A percentile compares a stretch with the other conserved stretches of the same genome.
phyloP scores from a whole-genome alignment of 2,888 invertebrate genomes.

The Parnassius apollo region DNA sequence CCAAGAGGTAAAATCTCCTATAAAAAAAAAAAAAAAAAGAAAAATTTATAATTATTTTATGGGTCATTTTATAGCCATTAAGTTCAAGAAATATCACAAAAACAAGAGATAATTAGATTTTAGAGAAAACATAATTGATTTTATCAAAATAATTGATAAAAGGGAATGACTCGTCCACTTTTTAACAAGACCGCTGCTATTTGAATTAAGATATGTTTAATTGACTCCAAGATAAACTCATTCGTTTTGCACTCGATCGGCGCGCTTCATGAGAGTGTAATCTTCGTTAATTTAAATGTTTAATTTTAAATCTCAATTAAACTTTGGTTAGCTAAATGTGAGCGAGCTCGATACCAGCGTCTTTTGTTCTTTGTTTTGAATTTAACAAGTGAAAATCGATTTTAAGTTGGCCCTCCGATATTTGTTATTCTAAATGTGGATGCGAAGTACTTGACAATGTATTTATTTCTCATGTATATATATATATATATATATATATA shows the following conservation, averaged over 20 bases:
- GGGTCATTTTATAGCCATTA: too few species aligned
- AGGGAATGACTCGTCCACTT: too few species aligned
- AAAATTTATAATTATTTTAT: too few species aligned
- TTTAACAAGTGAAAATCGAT: constrained; percentile 8
- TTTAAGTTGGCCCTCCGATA: constrained; percentile 1
- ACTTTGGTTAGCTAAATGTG: constrained; percentile 3
- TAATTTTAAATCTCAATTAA: constrained; percentile 12
- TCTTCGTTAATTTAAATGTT: constrained; percentile 1
- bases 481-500: too few species aligned
- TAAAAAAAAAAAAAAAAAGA: too few species aligned
- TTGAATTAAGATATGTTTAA: neutral
- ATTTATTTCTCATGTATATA: too few species aligned
- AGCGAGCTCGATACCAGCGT: neutral
- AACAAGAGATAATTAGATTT: too few species aligned
- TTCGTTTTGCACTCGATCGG: neutral
- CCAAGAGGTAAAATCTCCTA: too few species aligned
- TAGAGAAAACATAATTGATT: neutral
- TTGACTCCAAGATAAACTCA: neutral
- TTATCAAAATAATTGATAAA: neutral
- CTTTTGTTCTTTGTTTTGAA: constrained; percentile 2
- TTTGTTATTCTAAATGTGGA: neutral
- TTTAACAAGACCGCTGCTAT: too few species aligned
- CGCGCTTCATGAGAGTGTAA: neutral
- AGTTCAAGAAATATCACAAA: too few species aligned
- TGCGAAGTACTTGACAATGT: too few species aligned